Conservation (phyloP, 2,113 vertebrate species). For the Acanthochromis polyacanthus region DNA sequence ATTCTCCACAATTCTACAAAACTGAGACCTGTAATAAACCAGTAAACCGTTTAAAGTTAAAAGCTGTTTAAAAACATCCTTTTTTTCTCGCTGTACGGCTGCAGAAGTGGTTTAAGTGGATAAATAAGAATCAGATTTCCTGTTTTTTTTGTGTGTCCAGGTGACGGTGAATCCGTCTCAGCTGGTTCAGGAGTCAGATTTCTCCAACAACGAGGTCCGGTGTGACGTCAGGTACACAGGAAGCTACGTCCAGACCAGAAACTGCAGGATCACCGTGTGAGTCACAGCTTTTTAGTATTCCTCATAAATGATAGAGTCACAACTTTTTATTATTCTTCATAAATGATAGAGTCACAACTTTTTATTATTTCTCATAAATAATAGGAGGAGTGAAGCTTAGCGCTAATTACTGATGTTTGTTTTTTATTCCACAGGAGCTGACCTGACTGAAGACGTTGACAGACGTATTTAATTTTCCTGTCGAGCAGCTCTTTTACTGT, state of each 20-base stretch:
- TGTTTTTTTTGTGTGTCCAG: slow-evolving; percentile 58
- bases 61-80: too few relatives aligned
- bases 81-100: too few relatives aligned
- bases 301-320: slow-evolving; percentile 14
- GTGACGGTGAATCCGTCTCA: slow-evolving; percentile 87
- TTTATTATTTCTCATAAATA: background rate
- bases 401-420: background rate
- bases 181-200: slow-evolving; percentile 85
- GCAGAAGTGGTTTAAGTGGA: too few relatives aligned
- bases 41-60: too few relatives aligned
- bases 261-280: slow-evolving; percentile 85
- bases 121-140: too few relatives aligned
- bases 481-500: slow-evolving; percentile 17
- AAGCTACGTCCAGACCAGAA: slow-evolving; percentile 78
- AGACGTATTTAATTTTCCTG: background rate
- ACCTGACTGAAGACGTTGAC: slow-evolving; percentile 43
- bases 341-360: too few relatives aligned
- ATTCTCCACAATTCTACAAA: too few relatives aligned
- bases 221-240: slow-evolving; percentile 86
- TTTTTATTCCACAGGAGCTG: slow-evolving; percentile 72
- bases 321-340: too few relatives aligned
- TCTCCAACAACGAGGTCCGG: slow-evolving; percentile 85
- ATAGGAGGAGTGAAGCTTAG: background rate
- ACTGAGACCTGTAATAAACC: too few relatives aligned
- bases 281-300: background rate